These are phyloP conservation scores for Prionailurus bengalensis DNA, from an alignment of 2,113 vertebrate species.

Conservation along the genomic window DNA sequence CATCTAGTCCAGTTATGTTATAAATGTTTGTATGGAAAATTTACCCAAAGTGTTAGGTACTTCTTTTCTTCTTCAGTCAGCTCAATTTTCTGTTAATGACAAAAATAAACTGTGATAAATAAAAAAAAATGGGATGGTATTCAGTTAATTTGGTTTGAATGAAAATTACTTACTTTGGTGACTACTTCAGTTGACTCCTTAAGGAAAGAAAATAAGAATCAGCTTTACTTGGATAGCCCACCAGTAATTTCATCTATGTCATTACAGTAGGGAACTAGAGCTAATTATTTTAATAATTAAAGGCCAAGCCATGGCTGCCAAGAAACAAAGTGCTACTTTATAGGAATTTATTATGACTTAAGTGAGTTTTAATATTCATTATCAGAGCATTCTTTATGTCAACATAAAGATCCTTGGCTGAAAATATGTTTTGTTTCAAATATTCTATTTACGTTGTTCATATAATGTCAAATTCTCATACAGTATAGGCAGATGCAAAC, in stretches of 20 bases:
- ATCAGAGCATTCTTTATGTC: not conserved
- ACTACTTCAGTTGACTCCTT: slow-evolving; percentile 33
- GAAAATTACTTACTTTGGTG: slow-evolving; percentile 22
- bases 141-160: slow-evolving; percentile 16
- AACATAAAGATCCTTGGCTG: not conserved
- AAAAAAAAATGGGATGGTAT: not conserved
- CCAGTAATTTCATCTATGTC: not conserved
- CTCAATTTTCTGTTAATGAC: slow-evolving; percentile 59
- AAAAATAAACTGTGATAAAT: slow-evolving; percentile 28
- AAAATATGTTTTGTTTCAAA: not conserved
- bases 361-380: not conserved
- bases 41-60: slow-evolving; percentile 46
- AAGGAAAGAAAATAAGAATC: slow-evolving; percentile 6
- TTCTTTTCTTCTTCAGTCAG: slow-evolving; percentile 48
- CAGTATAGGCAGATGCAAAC: not conserved
- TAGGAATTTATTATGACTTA: not conserved
- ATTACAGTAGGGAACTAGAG: not conserved
- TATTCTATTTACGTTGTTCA: not conserved
- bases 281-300: slow-evolving; percentile 40
- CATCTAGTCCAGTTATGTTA: not conserved
- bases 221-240: not conserved
- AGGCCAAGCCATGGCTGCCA: not conserved
- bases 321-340: not conserved
- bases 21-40: not conserved
- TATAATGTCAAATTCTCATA: not conserved